Evolutionary conservation across 2,888 invertebrate species (phyloP).

Genomic region (Sarcophaga rosellei): DNA sequence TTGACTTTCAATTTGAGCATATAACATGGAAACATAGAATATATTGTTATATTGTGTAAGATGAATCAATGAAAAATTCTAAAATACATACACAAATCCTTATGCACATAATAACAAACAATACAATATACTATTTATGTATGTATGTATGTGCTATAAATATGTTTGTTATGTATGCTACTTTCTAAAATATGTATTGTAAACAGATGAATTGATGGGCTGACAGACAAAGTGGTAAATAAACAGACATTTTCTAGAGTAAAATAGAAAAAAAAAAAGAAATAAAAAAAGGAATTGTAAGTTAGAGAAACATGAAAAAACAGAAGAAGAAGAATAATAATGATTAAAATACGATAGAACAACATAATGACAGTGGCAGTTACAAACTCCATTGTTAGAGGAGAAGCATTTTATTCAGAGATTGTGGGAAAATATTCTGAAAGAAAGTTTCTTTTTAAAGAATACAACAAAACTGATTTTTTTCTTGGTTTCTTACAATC

Average conservation of each 20-base stretch:
- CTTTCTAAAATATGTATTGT: conserved; percentile 56
- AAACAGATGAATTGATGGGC: conserved; percentile 1
- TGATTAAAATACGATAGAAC: not conserved
- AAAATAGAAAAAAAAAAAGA: not conserved
- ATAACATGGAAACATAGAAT: conserved; percentile 32
- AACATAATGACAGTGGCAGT: conserved; percentile 28
- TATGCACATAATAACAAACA: not conserved
- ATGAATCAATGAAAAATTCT: conserved; percentile 10
- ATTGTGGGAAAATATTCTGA: conserved; percentile 20
- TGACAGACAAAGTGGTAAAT: not conserved
- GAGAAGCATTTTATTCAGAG: conserved; percentile 20
- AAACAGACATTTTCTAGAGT: conserved; percentile 7
- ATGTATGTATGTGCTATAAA: not conserved
- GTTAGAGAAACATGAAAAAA: too few species aligned
- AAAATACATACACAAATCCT: not conserved
- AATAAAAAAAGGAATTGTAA: not conserved
- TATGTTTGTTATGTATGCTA: conserved; percentile 39
- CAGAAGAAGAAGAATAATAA: not conserved
- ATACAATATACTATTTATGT: not conserved
- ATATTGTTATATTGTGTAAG: conserved; percentile 46
- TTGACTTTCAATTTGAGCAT: conserved; percentile 57
- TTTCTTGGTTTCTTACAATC: too few species aligned
- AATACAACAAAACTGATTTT: not conserved
- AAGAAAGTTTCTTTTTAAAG: not conserved
- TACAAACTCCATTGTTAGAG: conserved; percentile 24